Evolutionary conservation across 2,113 vertebrate genomes (phyloP).

Genomic region (Oenanthe oenanthe): DNA sequence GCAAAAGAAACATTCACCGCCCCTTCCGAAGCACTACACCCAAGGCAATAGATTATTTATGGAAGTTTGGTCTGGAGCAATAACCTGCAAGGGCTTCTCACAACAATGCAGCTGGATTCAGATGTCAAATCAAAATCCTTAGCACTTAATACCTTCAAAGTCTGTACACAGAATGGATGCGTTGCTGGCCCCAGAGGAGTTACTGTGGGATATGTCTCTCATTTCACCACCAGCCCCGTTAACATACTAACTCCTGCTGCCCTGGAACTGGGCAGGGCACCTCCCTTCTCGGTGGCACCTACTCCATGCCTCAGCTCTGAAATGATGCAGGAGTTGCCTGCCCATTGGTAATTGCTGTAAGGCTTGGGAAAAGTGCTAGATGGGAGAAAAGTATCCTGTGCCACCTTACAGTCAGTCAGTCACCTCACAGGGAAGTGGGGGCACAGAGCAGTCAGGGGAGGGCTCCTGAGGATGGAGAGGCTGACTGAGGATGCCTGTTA

Average conservation of each 20-base stretch:
- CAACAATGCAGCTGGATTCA: slow-evolving; percentile 61
- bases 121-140: slow-evolving; percentile 56
- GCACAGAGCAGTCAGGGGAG: not conserved
- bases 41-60: slow-evolving; percentile 4
- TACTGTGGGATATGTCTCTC: slow-evolving; percentile 28
- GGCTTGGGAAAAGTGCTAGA: not conserved
- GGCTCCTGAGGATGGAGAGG: not conserved
- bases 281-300: not conserved
- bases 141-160: slow-evolving; percentile 58
- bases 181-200: not conserved
- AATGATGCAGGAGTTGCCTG: not conserved
- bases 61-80: slow-evolving; percentile 11
- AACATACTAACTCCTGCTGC: not conserved
- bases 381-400: not conserved
- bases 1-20: slow-evolving; percentile 18
- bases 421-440: not conserved
- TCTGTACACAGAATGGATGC: not conserved
- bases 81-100: slow-evolving; percentile 38
- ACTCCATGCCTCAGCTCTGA: not conserved
- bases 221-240: not conserved
- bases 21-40: not conserved
- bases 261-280: not conserved
- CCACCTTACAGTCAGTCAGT: not conserved
- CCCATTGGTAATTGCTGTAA: not conserved
- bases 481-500: not conserved